Conservation (phyloP, 2,113 vertebrate species). For the Macroglossus sobrinus region DNA sequence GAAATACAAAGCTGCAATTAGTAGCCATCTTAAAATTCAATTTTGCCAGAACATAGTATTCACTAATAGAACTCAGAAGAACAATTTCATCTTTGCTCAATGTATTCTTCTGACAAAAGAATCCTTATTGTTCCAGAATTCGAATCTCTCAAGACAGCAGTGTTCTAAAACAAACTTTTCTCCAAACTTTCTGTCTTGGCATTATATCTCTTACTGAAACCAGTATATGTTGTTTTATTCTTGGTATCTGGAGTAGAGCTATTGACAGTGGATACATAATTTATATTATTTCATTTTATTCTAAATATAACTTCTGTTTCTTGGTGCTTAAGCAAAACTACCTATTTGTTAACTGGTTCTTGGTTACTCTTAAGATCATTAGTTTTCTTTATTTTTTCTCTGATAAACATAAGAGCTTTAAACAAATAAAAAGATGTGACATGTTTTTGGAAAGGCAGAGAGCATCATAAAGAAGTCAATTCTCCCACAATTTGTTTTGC, state of each 20-base stretch:
- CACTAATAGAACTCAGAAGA: conserved; percentile 19
- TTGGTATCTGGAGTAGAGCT: background rate
- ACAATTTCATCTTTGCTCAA: conserved; percentile 14
- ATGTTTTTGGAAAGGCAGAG: background rate
- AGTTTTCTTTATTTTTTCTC: background rate
- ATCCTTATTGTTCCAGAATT: background rate
- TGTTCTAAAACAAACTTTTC: background rate
- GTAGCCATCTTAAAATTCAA: conserved; percentile 39
- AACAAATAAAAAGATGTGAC: background rate
- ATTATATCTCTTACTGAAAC: background rate
- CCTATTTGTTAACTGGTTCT: background rate
- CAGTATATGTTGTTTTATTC: background rate
- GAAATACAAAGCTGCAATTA: conserved; percentile 23
- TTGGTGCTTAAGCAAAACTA: background rate
- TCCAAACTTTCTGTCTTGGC: background rate
- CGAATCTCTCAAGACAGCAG: background rate
- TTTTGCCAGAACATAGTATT: conserved; percentile 9
- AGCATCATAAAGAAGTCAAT: background rate
- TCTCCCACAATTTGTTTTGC: background rate
- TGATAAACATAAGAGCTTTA: background rate
- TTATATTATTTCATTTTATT: conserved; percentile 14
- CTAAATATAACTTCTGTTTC: background rate
- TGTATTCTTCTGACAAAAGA: background rate
- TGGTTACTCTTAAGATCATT: background rate
- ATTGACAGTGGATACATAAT: background rate